Conservation (phyloP, 1,140 invertebrate genomes). For the Pygmarrhopalites habei region DNA sequence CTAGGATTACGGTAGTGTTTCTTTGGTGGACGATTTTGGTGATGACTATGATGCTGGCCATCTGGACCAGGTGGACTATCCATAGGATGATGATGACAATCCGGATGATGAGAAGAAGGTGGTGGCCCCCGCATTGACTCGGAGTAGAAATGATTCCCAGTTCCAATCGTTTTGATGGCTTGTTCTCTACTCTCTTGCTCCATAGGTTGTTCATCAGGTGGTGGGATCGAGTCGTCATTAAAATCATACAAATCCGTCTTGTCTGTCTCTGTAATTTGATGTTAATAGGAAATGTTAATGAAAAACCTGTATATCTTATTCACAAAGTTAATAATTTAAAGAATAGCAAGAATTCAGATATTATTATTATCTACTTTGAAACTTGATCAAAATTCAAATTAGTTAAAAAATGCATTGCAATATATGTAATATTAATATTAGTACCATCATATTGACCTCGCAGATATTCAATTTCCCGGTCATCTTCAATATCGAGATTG, state of each 20-base stretch:
- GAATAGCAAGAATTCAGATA: too few relatives aligned
- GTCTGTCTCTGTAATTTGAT: slow-evolving; percentile 2
- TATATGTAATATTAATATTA: too few relatives aligned
- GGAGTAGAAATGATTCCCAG: neutral
- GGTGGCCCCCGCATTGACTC: neutral
- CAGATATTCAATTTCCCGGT: slow-evolving; percentile 5
- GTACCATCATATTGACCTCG: too few relatives aligned
- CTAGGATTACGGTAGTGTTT: neutral
- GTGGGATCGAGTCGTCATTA: slow-evolving; percentile 33
- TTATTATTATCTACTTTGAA: too few relatives aligned
- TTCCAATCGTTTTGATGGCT: slow-evolving; percentile 28
- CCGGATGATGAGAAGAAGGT: neutral
- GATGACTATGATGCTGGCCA: neutral
- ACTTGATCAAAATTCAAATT: too few relatives aligned
- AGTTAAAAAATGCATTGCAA: too few relatives aligned
- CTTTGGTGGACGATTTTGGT: slow-evolving; percentile 4
- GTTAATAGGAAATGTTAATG: too few relatives aligned
- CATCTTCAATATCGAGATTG: slow-evolving; percentile 24
- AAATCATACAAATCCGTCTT: slow-evolving; percentile 38
- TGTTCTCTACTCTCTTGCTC: slow-evolving; percentile 25
- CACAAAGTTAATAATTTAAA: too few relatives aligned
- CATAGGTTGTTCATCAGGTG: neutral
- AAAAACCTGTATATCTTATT: too few relatives aligned
- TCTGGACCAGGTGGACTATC: slow-evolving; percentile 2
- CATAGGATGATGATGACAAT: neutral